Conservation (phyloP, 2,797 vertebrate species). For the Spheniscus humboldti region DNA sequence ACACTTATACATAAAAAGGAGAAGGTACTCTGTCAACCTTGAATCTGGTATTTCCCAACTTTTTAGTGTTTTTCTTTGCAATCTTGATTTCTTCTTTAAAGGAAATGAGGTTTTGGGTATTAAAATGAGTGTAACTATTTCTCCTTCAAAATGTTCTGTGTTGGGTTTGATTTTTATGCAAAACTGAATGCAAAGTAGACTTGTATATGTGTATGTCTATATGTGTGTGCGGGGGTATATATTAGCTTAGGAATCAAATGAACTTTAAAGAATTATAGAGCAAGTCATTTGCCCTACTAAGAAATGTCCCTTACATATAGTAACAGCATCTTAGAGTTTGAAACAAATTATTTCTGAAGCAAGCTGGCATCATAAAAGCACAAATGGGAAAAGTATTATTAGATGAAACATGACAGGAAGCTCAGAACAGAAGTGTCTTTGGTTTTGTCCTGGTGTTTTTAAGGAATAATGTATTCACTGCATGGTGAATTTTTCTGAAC, state of each 20-base stretch:
- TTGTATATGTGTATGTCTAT: no score
- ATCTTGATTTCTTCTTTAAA: neutral
- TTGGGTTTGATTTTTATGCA: neutral
- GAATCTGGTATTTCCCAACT: neutral
- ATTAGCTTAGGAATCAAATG: neutral
- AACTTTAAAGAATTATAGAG: neutral
- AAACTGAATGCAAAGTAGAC: neutral
- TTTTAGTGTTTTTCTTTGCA: neutral
- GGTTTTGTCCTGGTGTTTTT: neutral
- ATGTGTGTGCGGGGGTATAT: rapidly evolving
- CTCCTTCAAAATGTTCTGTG: neutral
- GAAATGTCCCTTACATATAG: neutral
- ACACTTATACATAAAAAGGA: neutral
- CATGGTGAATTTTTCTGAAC: neutral
- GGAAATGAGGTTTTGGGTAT: neutral
- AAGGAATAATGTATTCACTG: neutral
- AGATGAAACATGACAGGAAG: conserved; percentile 20
- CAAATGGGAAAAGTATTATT: neutral
- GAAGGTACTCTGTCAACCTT: neutral
- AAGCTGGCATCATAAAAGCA: neutral
- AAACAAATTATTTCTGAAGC: conserved; percentile 33
- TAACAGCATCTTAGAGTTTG: neutral
- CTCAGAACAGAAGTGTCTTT: neutral
- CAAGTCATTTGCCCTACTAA: neutral
- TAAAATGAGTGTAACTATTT: neutral